Base-by-base conservation (phyloP, 1,140 invertebrate species). In the Drosophila grimshawi region DNA sequence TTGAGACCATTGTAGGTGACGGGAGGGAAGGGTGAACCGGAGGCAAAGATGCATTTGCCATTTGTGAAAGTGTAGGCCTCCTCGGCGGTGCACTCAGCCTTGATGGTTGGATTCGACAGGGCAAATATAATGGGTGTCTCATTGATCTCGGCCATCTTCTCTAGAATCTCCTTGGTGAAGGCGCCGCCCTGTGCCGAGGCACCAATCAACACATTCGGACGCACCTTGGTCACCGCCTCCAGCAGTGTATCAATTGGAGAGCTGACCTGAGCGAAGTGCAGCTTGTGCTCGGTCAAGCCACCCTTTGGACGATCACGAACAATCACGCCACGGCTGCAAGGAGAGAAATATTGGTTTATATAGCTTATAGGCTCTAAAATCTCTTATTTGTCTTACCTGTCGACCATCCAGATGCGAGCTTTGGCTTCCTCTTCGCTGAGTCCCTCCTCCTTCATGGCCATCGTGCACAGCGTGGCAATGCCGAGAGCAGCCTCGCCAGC, bases 51-150 rank as follows among this genome's bases (percentile, higher is more conserved):
- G 51, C 95, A 96, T 63, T 94, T 71, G 30, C 91, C 90, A 19
- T 98, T 94, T 2, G 98, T 98, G 81, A 96, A 92, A 43, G 92
- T 95, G 91, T 98, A 99, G 2, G 98, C 98, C 88, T 98, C 94
- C 92, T 98, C 97, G 19, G 98, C 98, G n/a, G 98, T 99, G 91
- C 98, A 99, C 93, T 99, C 98, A 3, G 98, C 98, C 93, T 98
- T 98, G 91, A 95, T 96, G 7, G 98, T 99, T 46, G 98, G 98
- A 94, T 99, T 99, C 83, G 98, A 99, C 2, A 99, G 93, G 10
- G 98, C 98, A 93, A 99, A 99, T 67, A 99, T 97, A 43, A 92
- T 88, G 94, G 67, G 98, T 96, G 78, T 96, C 97, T 91, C 77
- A 70, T 92, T 92, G 32, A 79, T 76, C 37, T 92, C 88, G 33